These are phyloP conservation scores for Colletes latitarsis DNA, from an alignment of 1,140 invertebrate genomes.

Conservation along the genomic window DNA sequence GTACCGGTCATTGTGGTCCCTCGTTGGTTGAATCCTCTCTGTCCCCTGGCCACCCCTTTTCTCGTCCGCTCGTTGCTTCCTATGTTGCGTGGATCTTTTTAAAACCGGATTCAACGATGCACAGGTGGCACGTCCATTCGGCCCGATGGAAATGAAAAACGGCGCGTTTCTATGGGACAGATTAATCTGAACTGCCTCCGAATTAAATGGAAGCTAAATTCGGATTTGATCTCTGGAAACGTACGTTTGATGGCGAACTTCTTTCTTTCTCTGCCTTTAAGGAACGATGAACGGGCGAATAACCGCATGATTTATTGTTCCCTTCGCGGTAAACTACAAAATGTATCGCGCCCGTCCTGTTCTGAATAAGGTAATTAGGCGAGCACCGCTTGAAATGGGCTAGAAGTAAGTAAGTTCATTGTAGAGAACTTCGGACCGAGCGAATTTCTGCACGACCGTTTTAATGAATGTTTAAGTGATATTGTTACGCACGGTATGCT, in stretches of 20 bases:
- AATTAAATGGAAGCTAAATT: slow-evolving; percentile 23
- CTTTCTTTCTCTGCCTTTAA: neutral
- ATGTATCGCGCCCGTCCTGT: neutral
- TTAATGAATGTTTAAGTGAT: too few species aligned
- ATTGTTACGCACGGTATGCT: too few species aligned
- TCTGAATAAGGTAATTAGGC: neutral
- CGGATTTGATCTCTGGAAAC: neutral
- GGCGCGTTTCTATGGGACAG: slow-evolving; percentile 23
- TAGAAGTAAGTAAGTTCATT: too few species aligned
- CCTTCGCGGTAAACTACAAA: neutral
- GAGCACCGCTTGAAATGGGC: too few species aligned
- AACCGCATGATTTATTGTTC: neutral
- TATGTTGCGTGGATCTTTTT: slow-evolving; percentile 68
- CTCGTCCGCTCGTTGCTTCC: slow-evolving; percentile 43
- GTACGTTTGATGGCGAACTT: neutral
- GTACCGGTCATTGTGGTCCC: slow-evolving; percentile 74
- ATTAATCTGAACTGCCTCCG: slow-evolving; percentile 37
- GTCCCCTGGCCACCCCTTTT: slow-evolving; percentile 34
- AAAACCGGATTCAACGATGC: slow-evolving; percentile 70
- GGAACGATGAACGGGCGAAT: neutral
- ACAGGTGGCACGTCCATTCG: slow-evolving; percentile 74
- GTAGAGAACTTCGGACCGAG: too few species aligned
- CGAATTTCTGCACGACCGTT: too few species aligned
- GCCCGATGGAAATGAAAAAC: slow-evolving; percentile 43
- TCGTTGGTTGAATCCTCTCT: slow-evolving; percentile 50